A percentile compares a stretch with the other conserved stretches of the same genome.
phyloP scores from a whole-genome alignment of 2,113 vertebrate genomes.

The Columba livia region DNA sequence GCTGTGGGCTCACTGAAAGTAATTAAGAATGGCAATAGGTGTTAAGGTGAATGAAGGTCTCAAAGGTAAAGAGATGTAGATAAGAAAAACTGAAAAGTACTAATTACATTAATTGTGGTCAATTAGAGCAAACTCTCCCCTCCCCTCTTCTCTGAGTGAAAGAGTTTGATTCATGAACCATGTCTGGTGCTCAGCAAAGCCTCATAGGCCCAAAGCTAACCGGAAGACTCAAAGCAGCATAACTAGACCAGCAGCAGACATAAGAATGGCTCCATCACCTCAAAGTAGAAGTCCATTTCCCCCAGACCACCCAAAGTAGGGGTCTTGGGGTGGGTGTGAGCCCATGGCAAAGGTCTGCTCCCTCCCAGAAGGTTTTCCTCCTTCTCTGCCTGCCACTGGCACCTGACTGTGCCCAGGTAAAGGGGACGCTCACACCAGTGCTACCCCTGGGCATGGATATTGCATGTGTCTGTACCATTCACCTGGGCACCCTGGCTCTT shows the following conservation, averaged over 20 bases:
- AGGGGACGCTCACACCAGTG: not conserved
- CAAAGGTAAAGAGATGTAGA: not conserved
- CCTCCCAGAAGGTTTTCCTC: not conserved
- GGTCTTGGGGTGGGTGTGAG: not conserved
- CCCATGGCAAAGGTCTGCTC: not conserved
- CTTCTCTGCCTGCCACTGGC: not conserved
- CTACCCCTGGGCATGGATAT: not conserved
- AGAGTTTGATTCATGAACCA: not conserved
- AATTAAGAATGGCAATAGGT: conserved; percentile 20
- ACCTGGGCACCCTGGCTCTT: not conserved
- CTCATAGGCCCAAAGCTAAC: not conserved
- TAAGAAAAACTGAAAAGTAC: not conserved
- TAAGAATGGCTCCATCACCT: not conserved
- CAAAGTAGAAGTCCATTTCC: not conserved
- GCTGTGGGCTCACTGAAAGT: not conserved
- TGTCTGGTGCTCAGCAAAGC: not conserved
- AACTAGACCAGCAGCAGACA: not conserved
- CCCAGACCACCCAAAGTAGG: rapidly evolving
- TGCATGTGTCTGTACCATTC: rapidly evolving
- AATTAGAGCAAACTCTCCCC: not conserved
- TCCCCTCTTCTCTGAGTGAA: not conserved
- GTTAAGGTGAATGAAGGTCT: conserved; percentile 31
- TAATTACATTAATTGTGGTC: conserved; percentile 16
- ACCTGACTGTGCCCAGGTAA: not conserved
- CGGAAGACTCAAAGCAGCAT: not conserved